Base-by-base conservation (phyloP, 2,888 invertebrate genomes). In the Creontiades dilutus region DNA sequence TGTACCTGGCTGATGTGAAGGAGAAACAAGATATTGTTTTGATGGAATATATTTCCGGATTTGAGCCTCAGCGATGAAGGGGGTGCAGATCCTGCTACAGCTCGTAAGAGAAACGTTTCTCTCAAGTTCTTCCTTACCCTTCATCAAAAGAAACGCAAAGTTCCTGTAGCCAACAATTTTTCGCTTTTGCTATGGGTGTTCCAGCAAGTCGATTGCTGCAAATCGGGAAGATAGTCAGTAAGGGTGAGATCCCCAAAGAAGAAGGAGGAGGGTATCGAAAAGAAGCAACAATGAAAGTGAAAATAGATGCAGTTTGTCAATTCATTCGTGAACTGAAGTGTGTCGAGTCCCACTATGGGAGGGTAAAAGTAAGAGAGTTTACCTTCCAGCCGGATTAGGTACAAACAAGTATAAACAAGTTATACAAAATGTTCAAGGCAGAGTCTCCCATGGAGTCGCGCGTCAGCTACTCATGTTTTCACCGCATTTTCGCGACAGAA, bases 311-410 rank as follows among this genome's bases (percentile, higher is more conserved):
- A 75, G 75, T 75, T 75, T 19, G 75, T 75, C 1, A 75, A 5
- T 75, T 75, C n/a, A 5, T 75, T 2, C 7, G 75, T 75, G n/a
- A 75, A 75, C 75, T 75, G 7, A 75, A 75, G 3, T 75, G 75
- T 28, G 75, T 75, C n/a, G 75, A 75, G n/a, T 75, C 75, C n/a
- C 75, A 75, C n/a, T 75, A 75, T 12, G 75, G 82, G 23, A 46
- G 82, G n/a, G 7, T 19, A 82, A 82, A 48, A 82, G 82, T 48
- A 48, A 46, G 23, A 46, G 82, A 11, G 82, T 82, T 19, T 82
- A 82, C 27, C 4, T 48, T 13, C 12, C 82, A 9, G 82, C 82
- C 11, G 82, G n/a, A 23, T 9, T 48, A n/a, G n/a, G n/a, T n/a
- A n/a, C n/a, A n/a, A n/a, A n/a, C n/a, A 16, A 48, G 82, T 48